Base-by-base conservation (phyloP, 2,113 vertebrate genomes). In the Atherinomorus stipes region DNA sequence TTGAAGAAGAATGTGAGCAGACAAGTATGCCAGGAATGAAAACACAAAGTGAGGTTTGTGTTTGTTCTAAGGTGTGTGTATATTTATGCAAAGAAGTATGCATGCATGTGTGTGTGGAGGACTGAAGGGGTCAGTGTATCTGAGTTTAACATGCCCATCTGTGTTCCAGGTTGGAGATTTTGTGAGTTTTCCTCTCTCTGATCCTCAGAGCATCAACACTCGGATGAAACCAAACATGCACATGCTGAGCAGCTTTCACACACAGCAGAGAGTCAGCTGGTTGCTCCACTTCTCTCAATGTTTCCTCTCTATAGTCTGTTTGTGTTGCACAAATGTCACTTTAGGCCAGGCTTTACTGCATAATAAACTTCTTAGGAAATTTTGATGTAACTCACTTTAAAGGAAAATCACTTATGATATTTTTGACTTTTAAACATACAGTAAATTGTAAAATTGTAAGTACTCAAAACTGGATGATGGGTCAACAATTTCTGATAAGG, bases 141-240 rank as follows among this genome's bases (percentile, higher is more conserved):
- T 12, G 38, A 53, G 62, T 70, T 66, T 51, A 63, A 67, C 66
- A 44, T 56, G 67, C 71, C 67, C n/a, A 50, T 49, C 67, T 81
- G 73, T 31, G 67, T 45, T 72, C 70, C 83, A 84, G 76, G 45
- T 65, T 57, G 74, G 59, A 81, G 62, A 71, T 71, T 59, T 53
- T 74, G 65, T 53, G 78, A 79, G 78, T 47, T 56, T 21, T 54
- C 68, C 40, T 63, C 68, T 11, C 61, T 71, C 58, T 64, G 78
- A 71, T 74, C 73, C 78, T 78, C 63, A 7, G 60, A 78, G 71
- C 64, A 37, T 64, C 64, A 37, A 71, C 78, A 68, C 64, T 38
- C 65, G 25, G 75, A 72, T 79, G 63, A 85, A 84, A 85, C 69
- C 88, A 86, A 69, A 85, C 91, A 90, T 91, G 91, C 91, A 90